Base-by-base conservation (phyloP, 2,888 invertebrate genomes). In the Eupithecia pulchellata region DNA sequence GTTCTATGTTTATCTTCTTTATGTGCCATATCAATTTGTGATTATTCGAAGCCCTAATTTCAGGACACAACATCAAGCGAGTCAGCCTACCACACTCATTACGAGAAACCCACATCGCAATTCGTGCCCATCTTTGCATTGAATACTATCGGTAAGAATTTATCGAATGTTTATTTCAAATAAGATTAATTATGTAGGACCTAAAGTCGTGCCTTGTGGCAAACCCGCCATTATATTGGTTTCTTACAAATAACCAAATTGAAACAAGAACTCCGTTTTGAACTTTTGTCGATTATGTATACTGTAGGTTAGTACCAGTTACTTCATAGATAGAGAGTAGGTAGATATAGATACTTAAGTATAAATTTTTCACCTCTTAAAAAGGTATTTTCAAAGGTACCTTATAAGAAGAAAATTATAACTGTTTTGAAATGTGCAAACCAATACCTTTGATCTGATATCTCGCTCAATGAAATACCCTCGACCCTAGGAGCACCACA, bases 51-150 rank as follows among this genome's bases (percentile, higher is more conserved):
- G 30, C 32, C 36, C 39, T 58, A 55, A 52, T 71, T 72, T 57
- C 85, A 93, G 93, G 93, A 92, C 77, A 93, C 52, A 52, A 52
- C 92, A 3, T 91, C 92, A 58, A 92, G 91, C 76, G 91, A 92
- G 57, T 93, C 93, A 0, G 87, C 89, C 0, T 89, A 87, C 73
- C 88, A 88, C 30, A 90, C 90, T 73, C 90, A 92, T 67, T 91
- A 91, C 75, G 85, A 86, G 17, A 79, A 82, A 32, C 83, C 86
- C 9, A 83, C 86, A 0, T 72, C 88, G 63, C 92, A 92, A 68
- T 91, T 95, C 64, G 96, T 98, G 64, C 98, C 99, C 0, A 97
- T 98, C 52, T 99, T 99, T 89, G 98, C 98, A 4, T 93, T 99
- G 47, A 98, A 98, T 88, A 96, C 98, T n/a, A 96, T 97, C 76